Evolutionary conservation across 2,797 vertebrate genomes (phyloP).

Genomic region (Anniella stebbinsi): DNA sequence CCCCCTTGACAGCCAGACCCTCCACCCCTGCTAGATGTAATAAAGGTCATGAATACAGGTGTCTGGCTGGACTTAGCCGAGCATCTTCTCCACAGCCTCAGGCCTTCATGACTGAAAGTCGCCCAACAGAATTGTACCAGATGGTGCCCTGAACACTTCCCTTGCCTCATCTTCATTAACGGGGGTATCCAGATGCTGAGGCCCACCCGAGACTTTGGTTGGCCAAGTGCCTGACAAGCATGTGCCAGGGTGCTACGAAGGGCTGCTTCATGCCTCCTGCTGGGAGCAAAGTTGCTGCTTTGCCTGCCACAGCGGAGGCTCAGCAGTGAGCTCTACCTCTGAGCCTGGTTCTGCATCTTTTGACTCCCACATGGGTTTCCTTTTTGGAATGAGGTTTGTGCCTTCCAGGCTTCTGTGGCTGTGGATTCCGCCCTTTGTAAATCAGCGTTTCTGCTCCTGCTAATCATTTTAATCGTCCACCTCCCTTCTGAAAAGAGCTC

Average conservation of each 20-base stretch:
- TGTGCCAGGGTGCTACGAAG: neutral
- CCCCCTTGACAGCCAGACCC: neutral
- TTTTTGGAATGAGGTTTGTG: slow-evolving; percentile 17
- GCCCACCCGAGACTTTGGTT: too few relatives aligned
- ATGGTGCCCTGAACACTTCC: neutral
- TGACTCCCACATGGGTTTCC: neutral
- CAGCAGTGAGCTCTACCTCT: neutral
- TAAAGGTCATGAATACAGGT: neutral
- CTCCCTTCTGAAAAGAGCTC: slow-evolving; percentile 70
- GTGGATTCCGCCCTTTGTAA: slow-evolving; percentile 69
- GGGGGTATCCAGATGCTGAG: neutral
- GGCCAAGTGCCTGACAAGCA: neutral
- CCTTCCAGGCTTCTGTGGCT: slow-evolving; percentile 54
- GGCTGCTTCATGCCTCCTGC: neutral
- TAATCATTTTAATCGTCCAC: slow-evolving; percentile 62
- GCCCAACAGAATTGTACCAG: neutral
- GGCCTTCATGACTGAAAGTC: neutral
- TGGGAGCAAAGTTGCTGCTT: neutral
- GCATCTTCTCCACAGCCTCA: neutral
- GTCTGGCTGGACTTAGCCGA: neutral
- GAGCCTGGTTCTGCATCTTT: neutral
- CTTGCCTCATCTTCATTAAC: neutral
- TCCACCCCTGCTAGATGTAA: neutral
- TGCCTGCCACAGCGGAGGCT: too few relatives aligned
- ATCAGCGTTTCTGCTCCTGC: slow-evolving; percentile 49